These are phyloP conservation scores for Corythoichthys intestinalis DNA, from an alignment of 2,113 vertebrate species.

Conservation along the genomic window DNA sequence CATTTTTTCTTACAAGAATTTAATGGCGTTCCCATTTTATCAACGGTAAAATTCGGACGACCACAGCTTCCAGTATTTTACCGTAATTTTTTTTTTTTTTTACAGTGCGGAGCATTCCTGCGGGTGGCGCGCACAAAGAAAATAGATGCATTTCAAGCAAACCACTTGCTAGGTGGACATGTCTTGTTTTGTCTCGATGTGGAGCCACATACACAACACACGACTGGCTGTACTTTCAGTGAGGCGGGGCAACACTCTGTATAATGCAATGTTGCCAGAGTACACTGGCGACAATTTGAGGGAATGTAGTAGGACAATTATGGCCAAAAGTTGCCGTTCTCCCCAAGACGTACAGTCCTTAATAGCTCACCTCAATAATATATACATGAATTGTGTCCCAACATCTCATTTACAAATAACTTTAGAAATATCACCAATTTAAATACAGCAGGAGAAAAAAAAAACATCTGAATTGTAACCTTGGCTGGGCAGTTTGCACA, in stretches of 20 bases:
- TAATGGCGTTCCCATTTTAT: no score
- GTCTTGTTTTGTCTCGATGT: conserved; percentile 8
- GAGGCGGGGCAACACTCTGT: conserved; percentile 24
- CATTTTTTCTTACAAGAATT: no score
- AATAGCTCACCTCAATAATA: conserved; percentile 18
- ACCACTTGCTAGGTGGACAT: conserved; percentile 4
- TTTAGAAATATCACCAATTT: conserved; percentile 28
- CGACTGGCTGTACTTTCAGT: conserved; percentile 24
- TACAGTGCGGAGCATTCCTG: conserved; percentile 3
- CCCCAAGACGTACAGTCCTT: conserved; percentile 19
- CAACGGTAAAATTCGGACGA: no score
- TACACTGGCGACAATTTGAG: conserved; percentile 24
- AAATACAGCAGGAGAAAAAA: conserved; percentile 44
- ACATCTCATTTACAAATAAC: conserved; percentile 8
- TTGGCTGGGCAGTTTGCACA: conserved; percentile 4
- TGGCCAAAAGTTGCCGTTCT: conserved; percentile 2
- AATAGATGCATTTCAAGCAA: conserved; percentile 32
- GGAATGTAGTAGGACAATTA: conserved; percentile 44
- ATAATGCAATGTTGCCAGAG: conserved; percentile 17
- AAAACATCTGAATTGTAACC: conserved; percentile 17
- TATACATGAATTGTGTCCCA: conserved; percentile 37
- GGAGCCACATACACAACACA: neutral
- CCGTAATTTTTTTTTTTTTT: no score
- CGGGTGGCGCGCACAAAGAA: conserved; percentile 30
- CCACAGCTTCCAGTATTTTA: no score